phyloP scores from a whole-genome alignment of 30 jellyfish, hydroid and myxozoan species.

The Catostylus mosaicus region DNA sequence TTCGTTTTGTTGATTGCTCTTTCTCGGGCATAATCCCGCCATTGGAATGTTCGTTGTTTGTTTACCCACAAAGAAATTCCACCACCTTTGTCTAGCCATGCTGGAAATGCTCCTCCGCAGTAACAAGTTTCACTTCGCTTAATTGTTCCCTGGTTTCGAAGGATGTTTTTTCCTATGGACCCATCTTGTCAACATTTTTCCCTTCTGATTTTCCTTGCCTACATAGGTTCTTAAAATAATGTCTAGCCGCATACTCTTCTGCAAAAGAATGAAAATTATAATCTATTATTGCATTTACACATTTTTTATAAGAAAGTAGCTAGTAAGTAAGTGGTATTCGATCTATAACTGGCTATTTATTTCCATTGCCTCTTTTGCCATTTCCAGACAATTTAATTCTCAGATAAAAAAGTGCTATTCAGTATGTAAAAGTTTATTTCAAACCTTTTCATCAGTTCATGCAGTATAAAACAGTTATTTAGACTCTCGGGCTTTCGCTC shows the following conservation, averaged over 20 bases:
- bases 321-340: too few relatives aligned
- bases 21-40: not conserved
- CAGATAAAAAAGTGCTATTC: too few relatives aligned
- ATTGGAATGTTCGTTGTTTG: not conserved
- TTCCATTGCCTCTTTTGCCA: too few relatives aligned
- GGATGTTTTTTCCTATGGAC: not conserved
- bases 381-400: too few relatives aligned
- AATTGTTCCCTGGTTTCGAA: not conserved
- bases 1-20: not conserved
- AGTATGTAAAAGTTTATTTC: too few relatives aligned
- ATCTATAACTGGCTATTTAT: too few relatives aligned
- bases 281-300: not conserved
- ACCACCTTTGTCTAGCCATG: not conserved
- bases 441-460: too few relatives aligned
- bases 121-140: not conserved
- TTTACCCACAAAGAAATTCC: not conserved
- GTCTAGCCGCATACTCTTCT: not conserved
- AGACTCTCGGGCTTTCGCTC: too few relatives aligned
- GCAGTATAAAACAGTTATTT: too few relatives aligned
- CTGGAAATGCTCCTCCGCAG: constrained; percentile 6
- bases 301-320: too few relatives aligned
- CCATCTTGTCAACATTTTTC: not conserved
- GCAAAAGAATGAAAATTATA: not conserved
- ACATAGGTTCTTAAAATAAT: too few relatives aligned
- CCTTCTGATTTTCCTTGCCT: not conserved